These are phyloP conservation scores for Scaptomyza cyrtandrae DNA, from an alignment of 2,888 invertebrate species.

Conservation along the genomic window DNA sequence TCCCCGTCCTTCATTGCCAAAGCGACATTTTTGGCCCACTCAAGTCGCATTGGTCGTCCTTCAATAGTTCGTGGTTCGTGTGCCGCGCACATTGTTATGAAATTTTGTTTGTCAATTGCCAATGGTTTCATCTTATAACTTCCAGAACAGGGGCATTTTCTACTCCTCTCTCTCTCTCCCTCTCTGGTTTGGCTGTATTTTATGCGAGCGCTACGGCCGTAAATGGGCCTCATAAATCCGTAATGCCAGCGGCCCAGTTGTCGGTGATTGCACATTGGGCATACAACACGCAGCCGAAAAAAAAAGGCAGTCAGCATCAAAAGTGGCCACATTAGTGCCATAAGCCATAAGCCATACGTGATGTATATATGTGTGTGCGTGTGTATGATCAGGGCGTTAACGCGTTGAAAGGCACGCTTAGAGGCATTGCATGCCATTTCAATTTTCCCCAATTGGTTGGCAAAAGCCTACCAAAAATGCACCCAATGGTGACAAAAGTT, in stretches of 20 bases:
- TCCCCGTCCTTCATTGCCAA: constrained; percentile 1
- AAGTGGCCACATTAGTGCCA: constrained; percentile 73
- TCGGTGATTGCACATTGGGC: constrained; percentile 63
- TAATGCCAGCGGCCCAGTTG: constrained; percentile 52
- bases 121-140: constrained; percentile 27
- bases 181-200: constrained; percentile 17
- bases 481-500: constrained; percentile 50
- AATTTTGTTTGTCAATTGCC: constrained; percentile 60
- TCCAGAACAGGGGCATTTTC: neutral
- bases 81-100: constrained; percentile 44
- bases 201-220: constrained; percentile 43
- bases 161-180: neutral
- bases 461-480: constrained; percentile 27
- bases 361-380: constrained; percentile 2
- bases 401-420: constrained; percentile 70
- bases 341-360: constrained; percentile 53
- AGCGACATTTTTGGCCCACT: constrained; percentile 29
- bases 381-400: constrained; percentile 55
- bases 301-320: constrained; percentile 49
- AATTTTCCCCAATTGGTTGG: constrained; percentile 46
- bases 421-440: constrained; percentile 62
- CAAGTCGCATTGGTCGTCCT: constrained; percentile 32
- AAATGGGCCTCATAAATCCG: constrained; percentile 62
- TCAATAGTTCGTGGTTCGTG: constrained; percentile 34
- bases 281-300: constrained; percentile 25